A percentile compares a stretch with the other conserved stretches of the same genome.
Conservation (phyloP, 2,888 invertebrate genomes). For the Coenonympha glycerion region DNA sequence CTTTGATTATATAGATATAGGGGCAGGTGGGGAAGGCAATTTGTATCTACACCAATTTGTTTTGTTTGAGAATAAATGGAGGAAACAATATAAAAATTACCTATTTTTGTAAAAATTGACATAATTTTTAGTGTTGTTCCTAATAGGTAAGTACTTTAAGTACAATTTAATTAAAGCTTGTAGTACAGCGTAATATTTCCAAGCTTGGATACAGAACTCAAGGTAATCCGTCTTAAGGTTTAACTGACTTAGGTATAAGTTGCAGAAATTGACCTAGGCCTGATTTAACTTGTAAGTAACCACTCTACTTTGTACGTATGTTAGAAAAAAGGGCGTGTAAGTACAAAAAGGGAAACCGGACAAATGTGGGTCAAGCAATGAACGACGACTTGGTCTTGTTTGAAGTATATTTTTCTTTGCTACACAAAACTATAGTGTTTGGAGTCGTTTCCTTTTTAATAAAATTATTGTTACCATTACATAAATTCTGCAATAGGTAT, state of each 20-base stretch:
- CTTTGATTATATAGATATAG: too few species aligned
- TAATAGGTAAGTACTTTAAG: too few species aligned
- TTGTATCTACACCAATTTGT: too few species aligned
- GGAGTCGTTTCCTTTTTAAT: background rate
- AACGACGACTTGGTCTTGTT: constrained; percentile 2
- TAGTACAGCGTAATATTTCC: background rate
- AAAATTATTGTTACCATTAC: background rate
- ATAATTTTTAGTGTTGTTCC: too few species aligned
- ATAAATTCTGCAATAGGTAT: too few species aligned
- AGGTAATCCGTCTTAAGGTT: constrained; percentile 10
- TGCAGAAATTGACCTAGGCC: constrained; percentile 18
- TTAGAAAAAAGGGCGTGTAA: constrained; percentile 17
- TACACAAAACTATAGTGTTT: background rate
- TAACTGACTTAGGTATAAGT: constrained; percentile 11
- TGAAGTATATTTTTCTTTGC: background rate
- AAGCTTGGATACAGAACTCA: background rate
- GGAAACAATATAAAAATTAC: too few species aligned
- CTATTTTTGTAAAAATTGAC: too few species aligned
- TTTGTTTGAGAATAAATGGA: too few species aligned
- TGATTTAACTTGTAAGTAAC: constrained; percentile 12
- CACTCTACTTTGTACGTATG: too few species aligned
- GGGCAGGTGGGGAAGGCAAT: too few species aligned
- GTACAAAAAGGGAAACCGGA: constrained; percentile 20
- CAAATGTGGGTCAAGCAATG: constrained; percentile 15
- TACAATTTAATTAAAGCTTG: too few species aligned